phyloP scores from a whole-genome alignment of 2,113 vertebrate genomes.

The Regulus satrapa region DNA sequence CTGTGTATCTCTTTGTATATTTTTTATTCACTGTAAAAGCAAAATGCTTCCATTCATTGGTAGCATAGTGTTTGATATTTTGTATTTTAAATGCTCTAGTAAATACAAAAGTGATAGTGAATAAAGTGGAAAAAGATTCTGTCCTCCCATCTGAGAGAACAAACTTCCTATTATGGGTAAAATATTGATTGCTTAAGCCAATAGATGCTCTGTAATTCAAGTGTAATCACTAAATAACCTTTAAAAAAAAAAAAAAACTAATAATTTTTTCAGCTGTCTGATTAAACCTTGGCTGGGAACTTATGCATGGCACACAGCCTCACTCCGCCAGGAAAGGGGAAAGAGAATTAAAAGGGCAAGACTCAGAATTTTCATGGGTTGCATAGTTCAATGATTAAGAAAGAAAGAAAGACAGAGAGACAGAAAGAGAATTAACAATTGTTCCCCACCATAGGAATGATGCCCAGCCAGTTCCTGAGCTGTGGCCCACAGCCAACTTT shows the following conservation, averaged over 20 bases:
- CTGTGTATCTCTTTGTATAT: background rate
- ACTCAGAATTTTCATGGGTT: background rate
- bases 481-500: background rate
- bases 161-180: background rate
- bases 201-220: background rate
- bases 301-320: background rate
- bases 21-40: background rate
- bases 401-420: too few relatives aligned
- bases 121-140: background rate
- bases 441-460: background rate
- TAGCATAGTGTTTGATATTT: background rate
- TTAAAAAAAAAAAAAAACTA: background rate
- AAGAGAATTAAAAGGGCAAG: background rate
- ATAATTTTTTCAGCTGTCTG: background rate
- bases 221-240: background rate
- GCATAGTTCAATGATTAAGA: too few relatives aligned
- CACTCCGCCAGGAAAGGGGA: rapidly evolving
- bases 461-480: background rate
- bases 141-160: background rate
- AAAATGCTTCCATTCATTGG: background rate
- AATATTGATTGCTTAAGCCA: background rate
- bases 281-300: background rate
- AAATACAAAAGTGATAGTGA: background rate
- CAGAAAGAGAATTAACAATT: background rate
- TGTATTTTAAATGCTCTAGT: background rate